These are phyloP conservation scores for Lamproptera curius DNA, from an alignment of 2,888 invertebrate species.

Conservation along the genomic window DNA sequence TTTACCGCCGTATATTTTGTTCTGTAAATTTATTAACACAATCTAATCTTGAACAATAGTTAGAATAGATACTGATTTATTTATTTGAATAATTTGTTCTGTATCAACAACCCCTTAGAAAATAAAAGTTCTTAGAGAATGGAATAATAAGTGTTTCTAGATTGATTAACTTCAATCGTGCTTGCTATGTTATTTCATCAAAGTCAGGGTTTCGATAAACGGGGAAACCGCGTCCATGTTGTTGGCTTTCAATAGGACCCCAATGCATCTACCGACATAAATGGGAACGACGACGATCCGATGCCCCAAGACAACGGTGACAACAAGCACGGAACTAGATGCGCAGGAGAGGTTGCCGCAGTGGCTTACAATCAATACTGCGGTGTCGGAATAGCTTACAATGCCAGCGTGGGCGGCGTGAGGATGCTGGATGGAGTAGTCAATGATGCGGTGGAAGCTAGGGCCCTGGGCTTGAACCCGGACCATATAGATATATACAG, in stretches of 20 bases:
- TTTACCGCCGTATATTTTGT: too few species aligned
- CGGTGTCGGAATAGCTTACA: constrained; percentile 96
- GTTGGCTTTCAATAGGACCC: background rate
- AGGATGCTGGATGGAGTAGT: constrained; percentile 98
- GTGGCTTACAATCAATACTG: constrained; percentile 97
- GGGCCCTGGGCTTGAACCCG: constrained; percentile 93
- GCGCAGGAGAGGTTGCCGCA: constrained; percentile 98
- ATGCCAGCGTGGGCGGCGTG: constrained; percentile 90
- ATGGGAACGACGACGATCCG: constrained; percentile 97
- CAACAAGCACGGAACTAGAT: constrained; percentile 99
- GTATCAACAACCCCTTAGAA: too few species aligned
- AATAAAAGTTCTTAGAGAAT: too few species aligned
- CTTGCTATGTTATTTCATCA: too few species aligned
- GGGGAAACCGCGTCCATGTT: too few species aligned
- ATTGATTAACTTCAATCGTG: too few species aligned
- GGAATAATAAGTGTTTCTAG: too few species aligned
- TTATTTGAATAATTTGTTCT: too few species aligned
- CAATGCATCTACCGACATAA: constrained; percentile 95
- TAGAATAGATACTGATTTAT: too few species aligned
- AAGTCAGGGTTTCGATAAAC: too few species aligned
- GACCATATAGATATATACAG: constrained; percentile 98
- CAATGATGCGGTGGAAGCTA: constrained; percentile 96
- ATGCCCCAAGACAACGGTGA: constrained; percentile 99
- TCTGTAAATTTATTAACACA: too few species aligned
- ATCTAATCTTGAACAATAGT: too few species aligned